A percentile compares a stretch with the other conserved stretches of the same genome.
Evolutionary conservation across 2,113 vertebrate species (phyloP).

Genomic region (Mormoops blainvillei): DNA sequence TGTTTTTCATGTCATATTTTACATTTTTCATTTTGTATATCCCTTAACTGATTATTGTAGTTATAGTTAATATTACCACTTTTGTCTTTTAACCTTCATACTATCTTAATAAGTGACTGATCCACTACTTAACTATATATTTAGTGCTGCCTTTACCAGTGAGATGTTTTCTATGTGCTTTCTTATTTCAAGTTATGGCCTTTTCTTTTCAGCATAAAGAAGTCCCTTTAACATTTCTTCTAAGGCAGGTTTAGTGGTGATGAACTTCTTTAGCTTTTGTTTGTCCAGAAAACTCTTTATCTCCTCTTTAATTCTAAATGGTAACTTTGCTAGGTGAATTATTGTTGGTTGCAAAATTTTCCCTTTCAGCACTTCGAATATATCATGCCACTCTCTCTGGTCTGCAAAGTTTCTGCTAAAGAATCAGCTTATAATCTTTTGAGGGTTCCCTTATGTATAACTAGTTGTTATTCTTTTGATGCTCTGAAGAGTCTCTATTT

Average conservation of each 20-base stretch:
- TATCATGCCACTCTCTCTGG: neutral
- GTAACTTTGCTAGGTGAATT: too few relatives aligned
- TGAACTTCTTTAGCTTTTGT: too few relatives aligned
- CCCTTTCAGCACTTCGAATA: too few relatives aligned
- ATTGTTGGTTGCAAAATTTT: neutral
- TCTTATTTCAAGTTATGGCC: neutral
- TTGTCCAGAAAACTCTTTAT: too few relatives aligned
- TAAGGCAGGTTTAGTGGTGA: too few relatives aligned
- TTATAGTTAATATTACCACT: neutral
- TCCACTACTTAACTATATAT: neutral
- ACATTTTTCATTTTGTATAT: neutral
- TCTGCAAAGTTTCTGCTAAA: neutral
- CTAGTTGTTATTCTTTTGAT: too few relatives aligned
- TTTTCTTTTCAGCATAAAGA: too few relatives aligned
- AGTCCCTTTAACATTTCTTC: too few relatives aligned
- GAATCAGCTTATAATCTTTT: neutral
- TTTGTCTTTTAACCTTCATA: neutral
- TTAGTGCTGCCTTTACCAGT: neutral
- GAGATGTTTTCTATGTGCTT: neutral
- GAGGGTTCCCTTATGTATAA: too few relatives aligned
- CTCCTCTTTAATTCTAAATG: too few relatives aligned
- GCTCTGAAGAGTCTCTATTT: too few relatives aligned
- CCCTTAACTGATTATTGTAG: neutral
- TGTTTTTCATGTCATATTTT: neutral
- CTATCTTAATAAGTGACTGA: neutral